A percentile compares a stretch with the other conserved stretches of the same genome.
Conservation (phyloP, 2,797 vertebrate species). For the Bradypodion pumilum region DNA sequence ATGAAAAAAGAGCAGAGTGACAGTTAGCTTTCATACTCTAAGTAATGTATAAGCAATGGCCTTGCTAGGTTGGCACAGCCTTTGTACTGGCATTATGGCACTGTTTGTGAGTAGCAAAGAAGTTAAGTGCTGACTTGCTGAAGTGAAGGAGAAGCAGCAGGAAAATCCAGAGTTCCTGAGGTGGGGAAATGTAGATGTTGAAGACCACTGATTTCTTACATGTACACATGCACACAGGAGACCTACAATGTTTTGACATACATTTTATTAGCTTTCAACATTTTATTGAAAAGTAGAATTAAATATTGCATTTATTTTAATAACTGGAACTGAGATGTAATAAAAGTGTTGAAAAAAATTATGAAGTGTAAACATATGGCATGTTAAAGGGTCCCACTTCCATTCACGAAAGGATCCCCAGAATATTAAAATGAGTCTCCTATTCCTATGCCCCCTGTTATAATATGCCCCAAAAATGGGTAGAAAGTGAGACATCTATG, state of each 20-base stretch:
- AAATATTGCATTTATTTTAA: conserved; percentile 22
- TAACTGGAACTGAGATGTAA: background rate
- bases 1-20: too few species aligned
- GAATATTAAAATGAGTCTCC: background rate
- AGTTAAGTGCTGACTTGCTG: too few species aligned
- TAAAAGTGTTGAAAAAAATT: conserved; percentile 59
- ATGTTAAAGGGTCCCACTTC: background rate
- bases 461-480: background rate
- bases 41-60: too few species aligned
- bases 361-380: conserved; percentile 64
- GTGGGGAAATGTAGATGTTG: too few species aligned
- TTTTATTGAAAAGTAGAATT: conserved; percentile 63
- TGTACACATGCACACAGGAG: conserved; percentile 42
- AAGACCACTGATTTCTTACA: conserved; percentile 6
- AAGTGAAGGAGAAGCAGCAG: too few species aligned
- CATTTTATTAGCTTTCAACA: conserved; percentile 54
- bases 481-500: background rate
- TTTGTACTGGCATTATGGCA: too few species aligned
- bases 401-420: too few species aligned
- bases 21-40: too few species aligned
- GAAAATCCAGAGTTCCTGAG: too few species aligned
- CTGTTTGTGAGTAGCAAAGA: too few species aligned
- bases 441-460: background rate
- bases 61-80: too few species aligned
- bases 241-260: conserved; percentile 41